Evolutionary conservation across 2,888 invertebrate genomes (phyloP), one percentile per base, ranked within the genome.

Genomic region (Altica lythri): DNA sequence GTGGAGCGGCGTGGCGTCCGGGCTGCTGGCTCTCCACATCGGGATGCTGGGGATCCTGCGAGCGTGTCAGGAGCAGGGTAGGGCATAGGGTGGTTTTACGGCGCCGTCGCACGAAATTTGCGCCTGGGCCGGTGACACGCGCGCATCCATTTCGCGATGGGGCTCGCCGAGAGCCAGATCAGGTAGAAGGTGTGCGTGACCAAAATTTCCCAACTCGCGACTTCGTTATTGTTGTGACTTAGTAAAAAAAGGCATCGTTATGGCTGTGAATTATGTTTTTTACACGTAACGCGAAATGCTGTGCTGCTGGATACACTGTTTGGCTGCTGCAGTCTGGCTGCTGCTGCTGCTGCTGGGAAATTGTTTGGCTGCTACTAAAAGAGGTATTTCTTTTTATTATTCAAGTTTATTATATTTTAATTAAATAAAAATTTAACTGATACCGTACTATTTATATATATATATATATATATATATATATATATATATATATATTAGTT

Each of bases 241-340:
- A 38, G n/a, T n/a, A n/a, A n/a, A 49, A 53, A 35, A 34, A 47
- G 32, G 38, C 42, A 64, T 64, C 64, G 66, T 65, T 69, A 75
- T 75, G 75, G 74, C 74, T 72, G 74, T 72, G 75, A 72, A 74
- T 69, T 70, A 75, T 75, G 75, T 71, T 67, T 69, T 70, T 68
- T 69, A 69, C 66, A 72, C 72, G 71, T 75, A 73, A 72, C 72
- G 73, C 71, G 73, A 74, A 73, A 70, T 72, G 73, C 53, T 37
- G 57, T 53, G 57, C 53, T 51, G 56, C 49, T 73, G 74, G 73
- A 72, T 75, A 71, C 71, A 72, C 64, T 72, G 72, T 68, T 69
- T 69, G 68, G 68, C 68, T 62, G 68, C 69, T 67, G 68, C 68
- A 69, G 67, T 63, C 42, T 66, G 63, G 64, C 55, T 55, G 42